These are phyloP conservation scores for Lagenorhynchus albirostris DNA, from an alignment of 2,113 vertebrate genomes.

Conservation along the genomic window DNA sequence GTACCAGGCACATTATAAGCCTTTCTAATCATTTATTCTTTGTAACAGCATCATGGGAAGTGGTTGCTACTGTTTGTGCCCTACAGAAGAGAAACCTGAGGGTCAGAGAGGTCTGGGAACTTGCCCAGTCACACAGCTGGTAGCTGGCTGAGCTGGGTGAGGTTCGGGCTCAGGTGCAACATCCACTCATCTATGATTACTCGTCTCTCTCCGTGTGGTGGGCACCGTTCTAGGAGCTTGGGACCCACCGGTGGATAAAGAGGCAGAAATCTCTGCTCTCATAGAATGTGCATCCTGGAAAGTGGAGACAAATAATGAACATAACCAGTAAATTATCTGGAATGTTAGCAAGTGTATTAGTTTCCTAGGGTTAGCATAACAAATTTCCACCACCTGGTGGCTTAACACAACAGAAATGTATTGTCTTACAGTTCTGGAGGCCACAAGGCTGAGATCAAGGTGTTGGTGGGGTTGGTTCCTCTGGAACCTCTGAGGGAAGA, in stretches of 20 bases:
- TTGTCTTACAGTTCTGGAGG: background rate
- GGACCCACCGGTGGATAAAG: background rate
- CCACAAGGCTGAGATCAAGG: background rate
- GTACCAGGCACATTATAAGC: accelerated
- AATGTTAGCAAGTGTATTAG: accelerated
- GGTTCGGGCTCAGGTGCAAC: accelerated
- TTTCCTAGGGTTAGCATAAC: background rate
- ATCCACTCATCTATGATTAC: background rate
- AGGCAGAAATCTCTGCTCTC: background rate
- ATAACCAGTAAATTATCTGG: accelerated
- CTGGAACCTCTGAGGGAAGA: background rate
- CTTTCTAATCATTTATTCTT: background rate
- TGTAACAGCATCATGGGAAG: background rate
- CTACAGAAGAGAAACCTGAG: background rate
- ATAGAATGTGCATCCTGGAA: background rate
- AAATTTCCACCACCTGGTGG: accelerated
- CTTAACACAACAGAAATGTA: background rate
- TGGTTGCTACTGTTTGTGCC: background rate
- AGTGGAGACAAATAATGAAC: accelerated
- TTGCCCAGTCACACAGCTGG: accelerated
- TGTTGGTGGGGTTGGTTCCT: accelerated
- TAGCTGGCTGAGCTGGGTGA: accelerated
- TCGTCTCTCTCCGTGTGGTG: accelerated
- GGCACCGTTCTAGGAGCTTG: background rate
- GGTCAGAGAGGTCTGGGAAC: background rate